A percentile compares a stretch with the other conserved stretches of the same genome.
Evolutionary conservation across 2,797 vertebrate genomes (phyloP).

Genomic region (Protonibea diacanthus): DNA sequence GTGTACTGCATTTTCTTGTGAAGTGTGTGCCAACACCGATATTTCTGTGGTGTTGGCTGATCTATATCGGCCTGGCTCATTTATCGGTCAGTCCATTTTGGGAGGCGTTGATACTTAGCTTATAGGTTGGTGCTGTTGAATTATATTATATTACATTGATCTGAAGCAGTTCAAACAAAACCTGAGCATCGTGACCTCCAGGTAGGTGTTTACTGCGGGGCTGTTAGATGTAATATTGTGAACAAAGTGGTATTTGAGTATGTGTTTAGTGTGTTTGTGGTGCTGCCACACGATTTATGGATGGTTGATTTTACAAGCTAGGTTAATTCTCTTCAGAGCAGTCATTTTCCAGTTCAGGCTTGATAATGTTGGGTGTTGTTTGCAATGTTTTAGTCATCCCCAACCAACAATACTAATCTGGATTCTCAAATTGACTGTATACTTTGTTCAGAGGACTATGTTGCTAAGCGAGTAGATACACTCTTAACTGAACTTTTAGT

Average conservation of each 20-base stretch:
- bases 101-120: neutral
- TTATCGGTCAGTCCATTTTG: neutral
- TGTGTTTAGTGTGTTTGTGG: neutral
- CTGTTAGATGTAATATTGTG: neutral
- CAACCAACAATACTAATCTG: constrained; percentile 22
- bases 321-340: constrained; percentile 20
- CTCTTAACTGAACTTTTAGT: neutral
- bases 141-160: neutral
- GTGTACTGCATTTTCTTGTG: neutral
- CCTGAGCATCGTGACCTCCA: neutral
- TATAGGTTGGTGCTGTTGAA: neutral
- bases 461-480: neutral
- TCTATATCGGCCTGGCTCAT: neutral
- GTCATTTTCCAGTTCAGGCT: constrained; percentile 38
- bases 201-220: too few species aligned
- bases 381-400: constrained; percentile 44
- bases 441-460: neutral
- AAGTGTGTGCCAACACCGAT: too few species aligned
- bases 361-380: neutral
- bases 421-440: constrained; percentile 44
- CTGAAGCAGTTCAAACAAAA: neutral
- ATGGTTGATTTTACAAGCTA: constrained; percentile 5
- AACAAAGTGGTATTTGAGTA: neutral
- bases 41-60: neutral
- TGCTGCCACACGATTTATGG: neutral